A percentile compares a stretch with the other conserved stretches of the same genome.
These are phyloP conservation scores for Poecilia latipinna DNA, from an alignment of 2,113 vertebrate genomes.

Conservation along the genomic window DNA sequence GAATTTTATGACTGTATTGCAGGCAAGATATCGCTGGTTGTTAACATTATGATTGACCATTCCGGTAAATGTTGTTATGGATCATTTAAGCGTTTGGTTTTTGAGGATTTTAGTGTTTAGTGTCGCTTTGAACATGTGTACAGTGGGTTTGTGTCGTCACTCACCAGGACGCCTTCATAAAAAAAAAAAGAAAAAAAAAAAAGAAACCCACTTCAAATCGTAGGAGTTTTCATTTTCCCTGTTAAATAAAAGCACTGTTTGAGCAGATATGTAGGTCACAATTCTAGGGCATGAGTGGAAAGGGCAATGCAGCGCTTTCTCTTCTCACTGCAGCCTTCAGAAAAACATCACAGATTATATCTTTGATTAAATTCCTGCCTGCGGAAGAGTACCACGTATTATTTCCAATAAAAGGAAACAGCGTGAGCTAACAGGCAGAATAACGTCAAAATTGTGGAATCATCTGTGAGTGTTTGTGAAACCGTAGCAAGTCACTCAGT, in stretches of 20 bases:
- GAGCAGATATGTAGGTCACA: conserved; percentile 75
- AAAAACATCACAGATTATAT: conserved; percentile 34
- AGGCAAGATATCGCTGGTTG: neutral
- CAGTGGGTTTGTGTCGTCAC: neutral
- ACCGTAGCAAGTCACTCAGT: conserved; percentile 29
- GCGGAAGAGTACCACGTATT: conserved; percentile 8
- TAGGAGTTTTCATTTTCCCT: neutral
- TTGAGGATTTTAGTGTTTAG: neutral
- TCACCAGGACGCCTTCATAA: neutral
- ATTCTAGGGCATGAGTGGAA: conserved; percentile 73
- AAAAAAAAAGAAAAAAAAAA: neutral
- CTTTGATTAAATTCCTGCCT: conserved; percentile 45
- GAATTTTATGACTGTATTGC: neutral
- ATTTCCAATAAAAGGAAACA: conserved; percentile 11
- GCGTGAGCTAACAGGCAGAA: conserved; percentile 11
- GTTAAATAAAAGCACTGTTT: conserved; percentile 55
- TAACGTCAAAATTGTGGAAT: conserved; percentile 29
- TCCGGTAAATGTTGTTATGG: neutral
- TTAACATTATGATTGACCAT: neutral
- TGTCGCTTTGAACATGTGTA: neutral
- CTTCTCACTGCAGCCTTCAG: conserved; percentile 41
- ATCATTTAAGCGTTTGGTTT: neutral
- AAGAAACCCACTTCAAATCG: neutral
- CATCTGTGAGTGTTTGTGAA: conserved; percentile 28
- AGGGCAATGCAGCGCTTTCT: conserved; percentile 53